Base-by-base conservation (phyloP, 37 sponge, comb jelly and placozoan genomes). In the Cladorhizidae sp. region DNA sequence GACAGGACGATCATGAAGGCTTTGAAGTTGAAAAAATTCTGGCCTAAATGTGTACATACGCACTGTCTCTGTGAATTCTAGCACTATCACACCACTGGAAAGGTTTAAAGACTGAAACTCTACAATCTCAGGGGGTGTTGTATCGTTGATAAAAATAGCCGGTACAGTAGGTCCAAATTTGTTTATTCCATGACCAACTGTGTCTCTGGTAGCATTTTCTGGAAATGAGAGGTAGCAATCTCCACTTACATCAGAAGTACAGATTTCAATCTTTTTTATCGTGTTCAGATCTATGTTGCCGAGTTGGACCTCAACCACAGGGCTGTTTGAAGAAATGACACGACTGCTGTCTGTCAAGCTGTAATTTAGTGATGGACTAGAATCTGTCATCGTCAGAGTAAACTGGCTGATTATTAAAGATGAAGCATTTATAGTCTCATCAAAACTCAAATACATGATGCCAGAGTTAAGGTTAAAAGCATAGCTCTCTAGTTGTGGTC, bases 351-450 rank as follows among this genome's bases (percentile, higher is more conserved):
- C 61, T 22, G 78, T 88, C 8, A 96, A 75, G 14, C 84, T 77
- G 78, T 85, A 82, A 67, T 78, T 88, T 29, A 58, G 31, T 11
- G 65, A 50, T 64, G 63, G 61, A 36, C 68, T 29, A 14, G 77
- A 56, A 33, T 71, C 52, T 8, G 54, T 41, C 15, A 73, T 52
- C 54, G 51, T 40, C 21, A 96, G 59, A 3, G 56, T 3, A 18
- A 96, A 58, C 2, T 64, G 26, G n/a, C 76, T 37, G 18, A 84
- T 32, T 35, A 51, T 45, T 7, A 96, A 71, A 0, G 97, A 68
- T 32, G 89, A 72, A 56, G 78, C 87, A 80, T 90, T 78, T 11
- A 96, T 84, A 42, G 97, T 96, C 77, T 93, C 93, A 88, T 87
- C 88, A 77, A 93, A 96, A 33, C 40, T 74, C 32, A 96, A 58